phyloP scores from a whole-genome alignment of 1,140 invertebrate genomes.

The Steinernema khuongi region DNA sequence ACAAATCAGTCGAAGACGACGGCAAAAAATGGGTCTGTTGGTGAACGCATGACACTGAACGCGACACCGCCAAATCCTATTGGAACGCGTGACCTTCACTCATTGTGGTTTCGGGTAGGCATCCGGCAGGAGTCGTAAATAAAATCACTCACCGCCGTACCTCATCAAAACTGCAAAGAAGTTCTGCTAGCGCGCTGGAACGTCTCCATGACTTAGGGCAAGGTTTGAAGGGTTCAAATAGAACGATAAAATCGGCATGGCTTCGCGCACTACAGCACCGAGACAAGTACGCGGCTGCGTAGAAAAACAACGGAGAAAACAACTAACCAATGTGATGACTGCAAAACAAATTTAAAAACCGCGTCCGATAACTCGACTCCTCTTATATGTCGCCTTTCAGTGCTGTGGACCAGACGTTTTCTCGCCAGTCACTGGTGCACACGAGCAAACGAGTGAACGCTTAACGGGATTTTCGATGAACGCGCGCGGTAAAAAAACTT shows the following conservation, averaged over 20 bases:
- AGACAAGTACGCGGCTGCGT: background rate
- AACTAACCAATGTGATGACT: background rate
- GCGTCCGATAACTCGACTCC: background rate
- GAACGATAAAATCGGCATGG: slow-evolving; percentile 1
- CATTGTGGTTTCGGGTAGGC: background rate
- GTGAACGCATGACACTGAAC: background rate
- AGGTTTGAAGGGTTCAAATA: background rate
- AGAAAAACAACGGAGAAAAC: slow-evolving; percentile 3
- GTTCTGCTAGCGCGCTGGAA: background rate
- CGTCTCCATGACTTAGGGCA: background rate
- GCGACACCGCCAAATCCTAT: background rate
- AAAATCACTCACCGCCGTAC: background rate
- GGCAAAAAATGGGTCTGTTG: background rate
- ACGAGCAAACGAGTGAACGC: slow-evolving; percentile 10
- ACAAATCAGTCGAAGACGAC: background rate
- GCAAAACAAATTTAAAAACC: background rate
- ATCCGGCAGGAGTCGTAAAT: background rate
- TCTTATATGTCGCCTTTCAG: background rate
- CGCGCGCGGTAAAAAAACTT: background rate
- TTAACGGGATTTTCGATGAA: slow-evolving; percentile 1
- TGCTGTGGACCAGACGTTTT: background rate
- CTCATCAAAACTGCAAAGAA: background rate
- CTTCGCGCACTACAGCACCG: background rate
- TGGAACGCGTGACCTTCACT: slow-evolving; percentile 1
- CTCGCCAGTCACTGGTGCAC: background rate